These are phyloP conservation scores for Theristicus caerulescens DNA, from an alignment of 2,113 vertebrate genomes.

Conservation along the genomic window DNA sequence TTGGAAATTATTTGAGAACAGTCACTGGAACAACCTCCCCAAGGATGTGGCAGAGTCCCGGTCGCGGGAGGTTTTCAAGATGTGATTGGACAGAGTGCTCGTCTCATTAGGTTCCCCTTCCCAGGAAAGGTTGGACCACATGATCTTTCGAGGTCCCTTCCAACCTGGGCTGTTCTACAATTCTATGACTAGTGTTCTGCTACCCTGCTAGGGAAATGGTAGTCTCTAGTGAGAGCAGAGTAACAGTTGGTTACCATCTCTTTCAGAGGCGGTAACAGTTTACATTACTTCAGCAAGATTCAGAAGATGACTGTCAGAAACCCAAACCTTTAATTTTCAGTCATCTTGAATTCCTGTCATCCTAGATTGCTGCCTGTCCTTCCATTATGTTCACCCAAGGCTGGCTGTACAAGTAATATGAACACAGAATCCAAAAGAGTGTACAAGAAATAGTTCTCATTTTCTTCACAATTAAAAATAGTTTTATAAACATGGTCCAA, in stretches of 20 bases:
- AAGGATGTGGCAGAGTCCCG: accelerated
- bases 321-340: slow-evolving; percentile 19
- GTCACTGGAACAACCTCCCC: neutral
- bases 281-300: slow-evolving; percentile 8
- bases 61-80: neutral
- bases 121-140: neutral
- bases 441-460: neutral
- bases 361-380: slow-evolving; percentile 37
- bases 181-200: neutral
- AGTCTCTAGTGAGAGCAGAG: neutral
- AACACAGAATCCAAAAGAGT: slow-evolving; percentile 9
- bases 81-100: accelerated
- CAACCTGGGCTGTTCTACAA: neutral
- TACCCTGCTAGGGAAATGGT: neutral
- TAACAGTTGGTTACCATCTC: neutral
- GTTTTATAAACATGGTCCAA: neutral
- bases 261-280: neutral
- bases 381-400: slow-evolving; percentile 17
- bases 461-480: neutral
- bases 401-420: neutral
- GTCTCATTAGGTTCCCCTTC: neutral
- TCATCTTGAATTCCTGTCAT: slow-evolving; percentile 29
- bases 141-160: neutral
- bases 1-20: neutral
- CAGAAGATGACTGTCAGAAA: slow-evolving; percentile 41